A percentile compares a stretch with the other conserved stretches of the same genome.
Conservation (phyloP, 2,113 vertebrate genomes). For the Paradoxurus hermaphroditus region DNA sequence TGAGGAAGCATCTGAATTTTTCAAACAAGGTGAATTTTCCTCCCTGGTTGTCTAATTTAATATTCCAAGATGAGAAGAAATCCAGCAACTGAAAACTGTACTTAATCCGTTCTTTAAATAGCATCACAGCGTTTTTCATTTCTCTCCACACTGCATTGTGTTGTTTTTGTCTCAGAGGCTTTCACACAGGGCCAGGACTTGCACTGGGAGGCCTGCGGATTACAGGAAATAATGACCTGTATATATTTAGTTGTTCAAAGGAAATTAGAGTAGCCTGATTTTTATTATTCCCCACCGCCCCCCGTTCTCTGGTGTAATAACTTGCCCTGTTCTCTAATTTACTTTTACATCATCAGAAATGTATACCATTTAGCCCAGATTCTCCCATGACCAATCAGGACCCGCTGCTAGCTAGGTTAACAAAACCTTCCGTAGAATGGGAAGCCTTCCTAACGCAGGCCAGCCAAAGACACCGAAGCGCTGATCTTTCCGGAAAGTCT, state of each 20-base stretch:
- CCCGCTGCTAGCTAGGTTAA: conserved; percentile 56
- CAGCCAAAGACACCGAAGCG: conserved; percentile 75
- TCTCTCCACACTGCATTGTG: conserved; percentile 80
- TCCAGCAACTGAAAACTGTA: neutral
- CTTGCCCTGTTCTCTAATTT: conserved; percentile 80
- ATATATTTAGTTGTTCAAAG: conserved; percentile 86
- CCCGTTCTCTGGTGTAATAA: conserved; percentile 79
- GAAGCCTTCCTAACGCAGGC: conserved; percentile 76
- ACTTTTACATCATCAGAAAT: conserved; percentile 87
- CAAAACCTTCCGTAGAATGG: conserved; percentile 74
- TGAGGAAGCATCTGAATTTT: conserved; percentile 32
- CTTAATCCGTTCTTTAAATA: conserved; percentile 71
- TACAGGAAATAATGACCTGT: conserved; percentile 87
- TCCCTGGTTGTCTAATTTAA: neutral
- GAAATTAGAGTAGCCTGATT: conserved; percentile 86
- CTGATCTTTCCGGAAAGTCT: conserved; percentile 83
- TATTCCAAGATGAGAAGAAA: neutral
- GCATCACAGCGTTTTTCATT: conserved; percentile 76
- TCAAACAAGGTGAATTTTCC: conserved; percentile 52
- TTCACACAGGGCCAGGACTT: conserved; percentile 68
- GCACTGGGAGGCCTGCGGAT: conserved; percentile 77
- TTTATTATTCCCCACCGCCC: conserved; percentile 85
- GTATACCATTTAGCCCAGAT: conserved; percentile 74
- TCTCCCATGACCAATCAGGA: conserved; percentile 79
- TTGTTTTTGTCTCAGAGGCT: conserved; percentile 79